phyloP scores from a whole-genome alignment of 2,113 vertebrate species.

The Antechinus flavipes region DNA sequence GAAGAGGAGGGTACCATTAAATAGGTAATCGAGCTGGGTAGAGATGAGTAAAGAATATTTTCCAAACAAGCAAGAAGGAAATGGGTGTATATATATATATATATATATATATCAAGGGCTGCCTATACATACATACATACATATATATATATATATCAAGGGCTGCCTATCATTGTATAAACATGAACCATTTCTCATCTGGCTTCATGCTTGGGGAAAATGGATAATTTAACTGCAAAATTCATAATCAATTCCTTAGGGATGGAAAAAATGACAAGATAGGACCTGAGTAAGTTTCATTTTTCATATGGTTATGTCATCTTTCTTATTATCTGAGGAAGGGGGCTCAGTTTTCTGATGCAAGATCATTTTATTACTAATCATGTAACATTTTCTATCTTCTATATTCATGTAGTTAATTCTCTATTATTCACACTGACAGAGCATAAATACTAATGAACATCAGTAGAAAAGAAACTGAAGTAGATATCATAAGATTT shows the following conservation, averaged over 20 bases:
- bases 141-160: too few species aligned
- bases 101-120: too few species aligned
- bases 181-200: background rate
- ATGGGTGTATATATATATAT: too few species aligned
- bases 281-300: background rate
- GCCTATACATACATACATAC: too few species aligned
- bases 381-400: background rate
- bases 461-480: background rate
- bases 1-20: background rate
- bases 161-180: background rate
- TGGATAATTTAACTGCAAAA: background rate
- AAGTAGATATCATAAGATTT: background rate
- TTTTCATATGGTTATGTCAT: background rate
- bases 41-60: background rate
- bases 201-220: background rate
- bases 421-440: background rate
- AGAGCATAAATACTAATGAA: background rate
- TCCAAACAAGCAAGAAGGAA: background rate
- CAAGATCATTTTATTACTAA: background rate
- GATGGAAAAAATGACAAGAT: background rate
- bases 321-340: background rate
- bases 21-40: background rate
- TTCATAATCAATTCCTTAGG: background rate
- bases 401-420: background rate
- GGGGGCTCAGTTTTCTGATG: background rate